phyloP scores from a whole-genome alignment of 2,888 invertebrate genomes.

The Cerastis leucographa region DNA sequence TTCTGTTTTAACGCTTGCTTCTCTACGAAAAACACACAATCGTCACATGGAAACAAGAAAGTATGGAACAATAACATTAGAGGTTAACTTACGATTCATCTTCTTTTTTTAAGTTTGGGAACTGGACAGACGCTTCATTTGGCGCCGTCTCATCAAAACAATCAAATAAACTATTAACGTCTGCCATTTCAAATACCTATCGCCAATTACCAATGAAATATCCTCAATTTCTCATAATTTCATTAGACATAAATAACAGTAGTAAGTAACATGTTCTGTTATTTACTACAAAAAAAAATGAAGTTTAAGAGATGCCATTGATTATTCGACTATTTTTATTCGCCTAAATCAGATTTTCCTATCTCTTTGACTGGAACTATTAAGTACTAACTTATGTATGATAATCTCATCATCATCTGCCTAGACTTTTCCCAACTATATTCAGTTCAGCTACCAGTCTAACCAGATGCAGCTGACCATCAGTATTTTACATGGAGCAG shows the following conservation, averaged over 20 bases:
- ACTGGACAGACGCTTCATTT: conserved; percentile 76
- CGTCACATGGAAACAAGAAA: conserved; percentile 21
- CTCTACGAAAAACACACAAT: conserved; percentile 60
- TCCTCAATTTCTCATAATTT: conserved; percentile 20
- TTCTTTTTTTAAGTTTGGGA: conserved; percentile 75
- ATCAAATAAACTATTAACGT: conserved; percentile 83
- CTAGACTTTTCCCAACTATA: too few relatives aligned
- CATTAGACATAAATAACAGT: not conserved
- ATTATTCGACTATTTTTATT: conserved; percentile 1
- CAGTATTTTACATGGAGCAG: too few relatives aligned
- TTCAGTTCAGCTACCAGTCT: too few relatives aligned
- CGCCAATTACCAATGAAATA: not conserved
- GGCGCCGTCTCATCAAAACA: conserved; percentile 83
- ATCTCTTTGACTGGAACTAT: not conserved
- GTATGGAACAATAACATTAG: conserved; percentile 46
- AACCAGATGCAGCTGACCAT: too few relatives aligned
- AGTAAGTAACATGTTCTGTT: not conserved
- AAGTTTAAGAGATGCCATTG: not conserved
- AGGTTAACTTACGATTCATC: conserved; percentile 81
- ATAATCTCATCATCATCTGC: too few relatives aligned
- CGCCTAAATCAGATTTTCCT: not conserved
- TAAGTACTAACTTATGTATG: not conserved
- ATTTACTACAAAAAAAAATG: not conserved
- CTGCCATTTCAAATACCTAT: conserved; percentile 74
- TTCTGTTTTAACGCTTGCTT: conserved; percentile 61